Evolutionary conservation across 2,113 vertebrate species (phyloP).

Genomic region (Cathartes aura): DNA sequence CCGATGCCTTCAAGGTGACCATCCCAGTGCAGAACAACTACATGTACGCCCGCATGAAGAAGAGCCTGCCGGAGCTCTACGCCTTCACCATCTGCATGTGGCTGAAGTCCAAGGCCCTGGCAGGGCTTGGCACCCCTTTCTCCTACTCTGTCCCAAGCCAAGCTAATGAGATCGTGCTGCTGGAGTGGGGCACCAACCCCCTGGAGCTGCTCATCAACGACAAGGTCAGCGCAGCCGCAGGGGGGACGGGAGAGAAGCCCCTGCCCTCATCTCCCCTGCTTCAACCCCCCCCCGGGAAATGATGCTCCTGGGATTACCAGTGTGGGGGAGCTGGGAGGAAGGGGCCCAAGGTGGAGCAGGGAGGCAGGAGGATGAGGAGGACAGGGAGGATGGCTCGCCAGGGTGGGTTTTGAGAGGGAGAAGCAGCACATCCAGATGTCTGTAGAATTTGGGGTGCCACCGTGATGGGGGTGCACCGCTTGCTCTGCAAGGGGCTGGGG

Average conservation of each 20-base stretch:
- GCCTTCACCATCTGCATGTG: slow-evolving; percentile 93
- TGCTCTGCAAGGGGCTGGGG: background rate
- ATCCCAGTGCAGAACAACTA: slow-evolving; percentile 94
- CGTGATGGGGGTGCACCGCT: rapidly evolving
- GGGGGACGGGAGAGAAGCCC: background rate
- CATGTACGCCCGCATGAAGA: slow-evolving; percentile 92
- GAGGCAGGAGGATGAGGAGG: background rate
- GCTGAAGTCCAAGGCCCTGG: slow-evolving; percentile 83
- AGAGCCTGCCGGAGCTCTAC: slow-evolving; percentile 91
- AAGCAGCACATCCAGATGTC: background rate
- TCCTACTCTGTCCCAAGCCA: slow-evolving; percentile 93
- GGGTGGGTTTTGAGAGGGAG: background rate
- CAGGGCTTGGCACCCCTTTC: slow-evolving; percentile 92
- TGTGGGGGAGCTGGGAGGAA: background rate
- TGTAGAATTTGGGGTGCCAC: background rate
- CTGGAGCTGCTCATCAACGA: slow-evolving; percentile 97
- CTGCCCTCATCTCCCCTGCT: background rate
- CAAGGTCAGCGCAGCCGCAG: slow-evolving; percentile 77
- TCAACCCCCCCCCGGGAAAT: background rate
- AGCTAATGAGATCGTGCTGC: slow-evolving; percentile 92
- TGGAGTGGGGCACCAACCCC: slow-evolving; percentile 90
- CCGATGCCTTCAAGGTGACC: slow-evolving; percentile 89
- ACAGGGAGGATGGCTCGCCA: background rate
- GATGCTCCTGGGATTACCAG: background rate
- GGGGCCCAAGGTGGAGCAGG: too few species aligned